phyloP scores from a whole-genome alignment of 2,888 invertebrate genomes.

The Bruchidius siliquastri region DNA sequence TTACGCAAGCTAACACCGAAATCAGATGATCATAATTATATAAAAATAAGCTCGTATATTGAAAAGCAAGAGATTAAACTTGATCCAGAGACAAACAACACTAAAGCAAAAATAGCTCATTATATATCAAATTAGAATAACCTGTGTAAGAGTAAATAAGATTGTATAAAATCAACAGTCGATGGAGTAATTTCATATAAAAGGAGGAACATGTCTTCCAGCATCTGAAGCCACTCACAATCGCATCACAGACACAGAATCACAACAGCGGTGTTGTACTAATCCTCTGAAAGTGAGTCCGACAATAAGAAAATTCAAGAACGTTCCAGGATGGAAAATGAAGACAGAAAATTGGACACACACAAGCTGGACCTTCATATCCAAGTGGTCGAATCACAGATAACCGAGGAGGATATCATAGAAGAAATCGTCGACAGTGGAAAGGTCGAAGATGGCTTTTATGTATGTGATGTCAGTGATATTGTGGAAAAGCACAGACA shows the following conservation, averaged over 20 bases:
- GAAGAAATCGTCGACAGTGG: conserved; percentile 58
- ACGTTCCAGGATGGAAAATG: not conserved
- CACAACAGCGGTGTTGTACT: not conserved
- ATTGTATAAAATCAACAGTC: not conserved
- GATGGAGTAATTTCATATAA: not conserved
- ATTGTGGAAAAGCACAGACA: conserved; percentile 72
- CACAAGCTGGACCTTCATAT: not conserved
- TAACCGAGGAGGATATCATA: conserved; percentile 34
- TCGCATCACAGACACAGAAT: not conserved
- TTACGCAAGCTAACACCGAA: too few relatives aligned
- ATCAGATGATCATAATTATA: not conserved
- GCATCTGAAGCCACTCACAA: not conserved
- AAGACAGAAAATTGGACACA: not conserved
- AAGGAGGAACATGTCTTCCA: not conserved
- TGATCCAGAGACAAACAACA: not conserved
- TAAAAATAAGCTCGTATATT: not conserved
- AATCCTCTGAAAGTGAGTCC: not conserved
- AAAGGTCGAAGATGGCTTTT: conserved; percentile 82
- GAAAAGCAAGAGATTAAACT: not conserved
- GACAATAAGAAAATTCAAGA: not conserved
- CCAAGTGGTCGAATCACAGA: not conserved
- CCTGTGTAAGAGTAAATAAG: not conserved
- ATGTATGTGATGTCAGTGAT: conserved; percentile 80
- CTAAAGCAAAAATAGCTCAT: not conserved
- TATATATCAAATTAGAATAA: not conserved